Percentiles rank a stretch among this genome's conserved stretches.
Conservation (phyloP, 1,140 invertebrate genomes). For the Hydropsyche tenuis region DNA sequence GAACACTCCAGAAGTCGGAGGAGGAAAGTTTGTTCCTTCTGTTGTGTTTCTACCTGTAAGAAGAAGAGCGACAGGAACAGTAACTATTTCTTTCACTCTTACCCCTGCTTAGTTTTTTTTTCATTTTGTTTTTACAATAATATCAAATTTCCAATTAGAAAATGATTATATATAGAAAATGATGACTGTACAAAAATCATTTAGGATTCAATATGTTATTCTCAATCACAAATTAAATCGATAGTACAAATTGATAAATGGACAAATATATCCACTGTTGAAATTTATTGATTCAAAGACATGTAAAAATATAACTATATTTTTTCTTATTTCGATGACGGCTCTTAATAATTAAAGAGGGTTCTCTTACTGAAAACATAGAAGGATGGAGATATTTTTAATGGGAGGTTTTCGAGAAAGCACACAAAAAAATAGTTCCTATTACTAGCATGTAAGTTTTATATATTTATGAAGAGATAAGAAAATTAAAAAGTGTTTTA, state of each 20-base stretch:
- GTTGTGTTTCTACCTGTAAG: conserved; percentile 91
- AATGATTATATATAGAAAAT: background rate
- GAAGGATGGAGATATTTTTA: conserved; percentile 36
- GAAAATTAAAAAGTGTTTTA: conserved; percentile 47
- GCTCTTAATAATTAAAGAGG: conserved; percentile 19
- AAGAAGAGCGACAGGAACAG: conserved; percentile 77
- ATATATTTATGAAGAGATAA: conserved; percentile 49
- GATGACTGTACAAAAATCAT: no score
- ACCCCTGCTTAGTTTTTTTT: conserved; percentile 77
- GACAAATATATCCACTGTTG: conserved; percentile 7
- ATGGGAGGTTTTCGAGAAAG: conserved; percentile 48
- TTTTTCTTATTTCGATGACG: conserved; percentile 26
- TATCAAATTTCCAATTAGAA: no score
- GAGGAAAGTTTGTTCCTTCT: conserved; percentile 79
- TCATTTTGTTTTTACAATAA: background rate
- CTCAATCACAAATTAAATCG: background rate
- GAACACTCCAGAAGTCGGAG: conserved; percentile 54
- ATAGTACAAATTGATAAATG: conserved; percentile 14
- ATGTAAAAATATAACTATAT: conserved; percentile 20
- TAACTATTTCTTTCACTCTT: conserved; percentile 89
- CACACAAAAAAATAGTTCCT: conserved; percentile 51
- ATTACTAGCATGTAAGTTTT: conserved; percentile 49
- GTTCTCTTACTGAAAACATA: conserved; percentile 7
- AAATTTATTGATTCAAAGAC: conserved; percentile 18
- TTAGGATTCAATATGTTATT: no score